phyloP scores from a whole-genome alignment of 2,888 invertebrate species.

The Palloptera scutellata region DNA sequence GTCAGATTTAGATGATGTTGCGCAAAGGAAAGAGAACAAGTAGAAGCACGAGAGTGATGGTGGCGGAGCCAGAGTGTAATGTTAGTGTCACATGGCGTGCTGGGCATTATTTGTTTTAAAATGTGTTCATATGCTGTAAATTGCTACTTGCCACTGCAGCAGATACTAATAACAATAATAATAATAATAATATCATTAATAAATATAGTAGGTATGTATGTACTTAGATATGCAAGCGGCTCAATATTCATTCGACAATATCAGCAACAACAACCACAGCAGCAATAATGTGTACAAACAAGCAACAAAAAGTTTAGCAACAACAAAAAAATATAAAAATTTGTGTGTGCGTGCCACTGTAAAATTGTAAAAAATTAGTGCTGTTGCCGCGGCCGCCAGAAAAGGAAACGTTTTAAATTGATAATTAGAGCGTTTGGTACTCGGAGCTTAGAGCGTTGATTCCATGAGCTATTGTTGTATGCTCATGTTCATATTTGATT shows the following conservation, averaged over 20 bases:
- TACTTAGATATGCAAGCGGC: background rate
- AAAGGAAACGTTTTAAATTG: slow-evolving; percentile 25
- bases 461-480: slow-evolving; percentile 13
- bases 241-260: background rate
- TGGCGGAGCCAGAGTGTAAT: background rate
- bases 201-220: no score
- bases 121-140: slow-evolving; percentile 50
- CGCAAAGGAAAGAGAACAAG: background rate
- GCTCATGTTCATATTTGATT: slow-evolving; percentile 16
- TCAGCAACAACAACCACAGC: slow-evolving; percentile 25
- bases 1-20: background rate
- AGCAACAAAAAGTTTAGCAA: slow-evolving; percentile 23
- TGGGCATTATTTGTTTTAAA: slow-evolving; percentile 53
- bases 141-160: slow-evolving; percentile 43
- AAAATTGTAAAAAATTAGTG: background rate
- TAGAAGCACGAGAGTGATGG: background rate
- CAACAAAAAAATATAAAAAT: slow-evolving; percentile 27
- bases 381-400: background rate
- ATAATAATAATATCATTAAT: no score
- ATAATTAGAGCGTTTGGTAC: slow-evolving; percentile 28
- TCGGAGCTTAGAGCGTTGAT: slow-evolving; percentile 2
- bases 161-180: slow-evolving; percentile 42
- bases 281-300: slow-evolving; percentile 20
- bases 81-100: slow-evolving; percentile 49
- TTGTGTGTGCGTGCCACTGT: slow-evolving; percentile 9